Evolutionary conservation across 2,797 vertebrate species (phyloP), one percentile per base, ranked within the genome.

Genomic region (Leptoclinus maculatus): DNA sequence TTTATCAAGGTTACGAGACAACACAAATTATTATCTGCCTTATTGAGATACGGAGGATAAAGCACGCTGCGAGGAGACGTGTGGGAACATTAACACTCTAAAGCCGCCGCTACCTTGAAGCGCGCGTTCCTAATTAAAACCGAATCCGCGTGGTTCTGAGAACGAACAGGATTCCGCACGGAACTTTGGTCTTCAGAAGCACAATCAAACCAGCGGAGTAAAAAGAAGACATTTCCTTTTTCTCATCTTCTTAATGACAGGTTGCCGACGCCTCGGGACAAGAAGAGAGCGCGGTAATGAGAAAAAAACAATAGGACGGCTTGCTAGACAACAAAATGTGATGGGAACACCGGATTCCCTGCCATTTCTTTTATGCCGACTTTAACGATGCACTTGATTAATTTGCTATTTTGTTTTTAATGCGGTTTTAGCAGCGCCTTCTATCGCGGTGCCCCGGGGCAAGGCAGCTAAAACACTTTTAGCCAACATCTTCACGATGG

Each of bases 321-420:
- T 87, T 72, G 80, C 80, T 79, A 59, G 83, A 83, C 84, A 84
- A 71, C 84, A 74, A 71, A 89, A 88, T 87, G 78, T 43, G 83
- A 88, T 82, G 72, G 80, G 80, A 82, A 80, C 76, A 54, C 73
- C 34, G 65, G 83, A 86, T 86, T 82, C 83, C 74, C 75, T 25
- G 54, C 87, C 73, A 85, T 89, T 88, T 87, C 45, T 84, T 89
- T 90, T 83, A 86, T 43, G 62, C 63, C 16, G 21, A 71, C 79
- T 88, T 92, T 92, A 92, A 93, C 80, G 81, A 91, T 83, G 79
- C 74, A 47, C 75, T 83, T 92, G 92, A 93, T 91, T 86, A 89
- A 94, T 87, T 87, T 80, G 79, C 84, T 54, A 67, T 88, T 91
- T 83, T 71, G 75, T 82, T 73, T 32, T 72, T 76, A 87, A 83